Conservation (phyloP, 2,113 vertebrate species). For the Capreolus pygargus region DNA sequence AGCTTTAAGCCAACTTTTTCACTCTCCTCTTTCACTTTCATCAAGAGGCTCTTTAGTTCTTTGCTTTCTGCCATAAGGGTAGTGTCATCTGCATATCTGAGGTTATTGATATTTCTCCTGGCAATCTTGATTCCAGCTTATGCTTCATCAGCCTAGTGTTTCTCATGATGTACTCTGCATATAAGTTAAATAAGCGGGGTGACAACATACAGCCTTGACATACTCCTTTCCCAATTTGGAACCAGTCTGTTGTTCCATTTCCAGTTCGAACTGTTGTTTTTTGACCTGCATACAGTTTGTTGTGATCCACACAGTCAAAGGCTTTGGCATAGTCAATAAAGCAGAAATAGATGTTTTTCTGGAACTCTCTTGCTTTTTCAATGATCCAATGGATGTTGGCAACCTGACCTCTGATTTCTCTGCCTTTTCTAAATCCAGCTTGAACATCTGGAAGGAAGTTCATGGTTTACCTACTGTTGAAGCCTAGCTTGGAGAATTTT, state of each 20-base stretch:
- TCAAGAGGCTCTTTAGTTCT: background rate
- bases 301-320: background rate
- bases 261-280: background rate
- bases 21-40: background rate
- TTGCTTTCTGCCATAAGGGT: background rate
- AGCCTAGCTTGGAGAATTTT: background rate
- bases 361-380: background rate
- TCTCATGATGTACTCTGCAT: background rate
- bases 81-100: background rate
- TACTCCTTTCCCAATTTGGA: background rate
- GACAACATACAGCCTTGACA: background rate
- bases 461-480: fast-evolving
- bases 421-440: background rate
- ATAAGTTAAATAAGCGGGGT: background rate
- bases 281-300: background rate
- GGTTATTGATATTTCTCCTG: background rate
- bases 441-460: background rate
- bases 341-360: background rate
- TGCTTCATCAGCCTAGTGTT: background rate
- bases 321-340: background rate
- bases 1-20: background rate
- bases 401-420: background rate
- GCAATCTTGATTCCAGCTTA: background rate
- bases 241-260: background rate
- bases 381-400: background rate